Conservation (phyloP, 2,113 vertebrate genomes). For the Scomber colias region DNA sequence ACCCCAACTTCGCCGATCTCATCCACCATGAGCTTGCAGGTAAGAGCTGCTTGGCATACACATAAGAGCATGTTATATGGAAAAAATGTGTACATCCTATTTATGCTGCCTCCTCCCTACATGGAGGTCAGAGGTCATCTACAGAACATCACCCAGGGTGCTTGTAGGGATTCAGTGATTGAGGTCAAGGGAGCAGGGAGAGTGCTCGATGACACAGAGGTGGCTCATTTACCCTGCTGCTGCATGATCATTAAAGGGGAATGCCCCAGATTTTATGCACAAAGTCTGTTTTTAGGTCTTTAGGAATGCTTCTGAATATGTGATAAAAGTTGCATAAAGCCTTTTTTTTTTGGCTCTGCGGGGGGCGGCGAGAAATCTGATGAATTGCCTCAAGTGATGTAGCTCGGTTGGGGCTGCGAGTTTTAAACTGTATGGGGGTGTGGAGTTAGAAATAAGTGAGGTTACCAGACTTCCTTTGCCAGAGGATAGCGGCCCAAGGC, state of each 20-base stretch:
- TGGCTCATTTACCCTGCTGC: constrained; percentile 6
- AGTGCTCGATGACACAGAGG: constrained; percentile 4
- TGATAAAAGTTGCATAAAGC: not conserved
- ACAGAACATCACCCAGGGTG: not conserved
- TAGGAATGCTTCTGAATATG: constrained; percentile 1
- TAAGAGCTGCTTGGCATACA: constrained; percentile 64
- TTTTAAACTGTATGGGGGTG: not conserved
- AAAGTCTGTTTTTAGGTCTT: constrained; percentile 21
- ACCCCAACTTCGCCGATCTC: constrained; percentile 95
- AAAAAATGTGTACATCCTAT: not conserved
- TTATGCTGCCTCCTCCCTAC: not conserved
- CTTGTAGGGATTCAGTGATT: constrained; percentile 26
- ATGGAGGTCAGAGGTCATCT: constrained; percentile 8
- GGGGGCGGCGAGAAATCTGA: not conserved
- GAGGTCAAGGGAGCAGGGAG: constrained; percentile 10
- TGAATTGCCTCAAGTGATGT: not conserved
- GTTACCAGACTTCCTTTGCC: too few relatives aligned
- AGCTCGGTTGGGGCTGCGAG: not conserved
- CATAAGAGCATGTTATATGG: not conserved
- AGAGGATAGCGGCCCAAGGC: too few relatives aligned
- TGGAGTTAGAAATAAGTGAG: not conserved
- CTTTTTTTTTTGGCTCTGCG: not conserved
- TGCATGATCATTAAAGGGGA: constrained; percentile 9
- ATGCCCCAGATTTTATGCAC: not conserved
- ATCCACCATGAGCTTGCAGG: constrained; percentile 96